Conservation (phyloP, 2,113 vertebrate genomes). For the Delphinapterus leucas region DNA sequence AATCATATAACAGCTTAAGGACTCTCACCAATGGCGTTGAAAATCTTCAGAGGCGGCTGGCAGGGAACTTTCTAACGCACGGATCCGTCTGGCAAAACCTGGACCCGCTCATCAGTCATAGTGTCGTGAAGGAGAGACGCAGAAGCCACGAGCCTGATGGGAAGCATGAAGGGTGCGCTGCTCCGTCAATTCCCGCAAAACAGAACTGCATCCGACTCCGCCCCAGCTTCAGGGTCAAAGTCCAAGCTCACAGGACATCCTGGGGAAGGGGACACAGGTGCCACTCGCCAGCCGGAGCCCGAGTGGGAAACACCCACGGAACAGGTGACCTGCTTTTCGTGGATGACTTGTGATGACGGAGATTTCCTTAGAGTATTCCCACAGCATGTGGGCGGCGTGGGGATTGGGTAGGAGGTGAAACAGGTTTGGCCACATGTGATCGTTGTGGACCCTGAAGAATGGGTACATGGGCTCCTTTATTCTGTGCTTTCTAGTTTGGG, state of each 20-base stretch:
- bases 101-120: fast-evolving
- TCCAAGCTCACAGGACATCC: not conserved
- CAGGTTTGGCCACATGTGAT: fast-evolving
- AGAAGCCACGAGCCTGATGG: fast-evolving
- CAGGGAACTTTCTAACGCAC: fast-evolving
- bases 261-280: not conserved
- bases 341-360: too few relatives aligned
- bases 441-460: fast-evolving
- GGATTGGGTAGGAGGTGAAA: not conserved
- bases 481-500: not conserved
- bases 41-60: not conserved
- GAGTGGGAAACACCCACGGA: fast-evolving
- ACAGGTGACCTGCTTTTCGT: too few relatives aligned
- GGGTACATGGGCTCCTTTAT: fast-evolving
- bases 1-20: fast-evolving
- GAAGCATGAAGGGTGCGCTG: fast-evolving
- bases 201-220: fast-evolving
- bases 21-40: fast-evolving
- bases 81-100: not conserved
- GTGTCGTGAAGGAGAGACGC: not conserved
- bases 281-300: not conserved
- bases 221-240: fast-evolving
- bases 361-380: not conserved
- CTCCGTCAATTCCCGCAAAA: fast-evolving
- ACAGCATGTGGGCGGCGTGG: not conserved